phyloP scores from a whole-genome alignment of 1,140 invertebrate species.

The Procambarus clarkii region DNA sequence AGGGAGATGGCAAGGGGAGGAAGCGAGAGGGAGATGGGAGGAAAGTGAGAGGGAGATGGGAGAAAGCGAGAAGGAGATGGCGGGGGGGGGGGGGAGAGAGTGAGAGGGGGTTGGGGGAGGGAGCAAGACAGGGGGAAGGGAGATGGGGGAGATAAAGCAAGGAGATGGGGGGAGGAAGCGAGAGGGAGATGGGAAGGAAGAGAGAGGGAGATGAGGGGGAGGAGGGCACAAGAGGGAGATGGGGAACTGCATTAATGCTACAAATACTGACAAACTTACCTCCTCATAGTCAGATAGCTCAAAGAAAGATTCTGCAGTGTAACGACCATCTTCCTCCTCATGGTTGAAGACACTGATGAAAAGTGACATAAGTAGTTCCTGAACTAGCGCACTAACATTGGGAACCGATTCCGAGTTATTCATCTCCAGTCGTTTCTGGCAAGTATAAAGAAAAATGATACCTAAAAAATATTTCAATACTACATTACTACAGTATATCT shows the following conservation, averaged over 20 bases:
- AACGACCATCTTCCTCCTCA: slow-evolving; percentile 96
- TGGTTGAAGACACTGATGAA: slow-evolving; percentile 97
- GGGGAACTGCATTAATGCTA: neutral
- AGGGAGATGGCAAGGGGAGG: too few relatives aligned
- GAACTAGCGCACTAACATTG: slow-evolving; percentile 90
- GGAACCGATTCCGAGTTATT: slow-evolving; percentile 77
- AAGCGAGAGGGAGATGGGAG: too few relatives aligned
- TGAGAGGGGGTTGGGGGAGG: too few relatives aligned
- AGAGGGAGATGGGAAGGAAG: too few relatives aligned
- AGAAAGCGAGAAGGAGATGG: neutral
- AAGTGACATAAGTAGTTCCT: slow-evolving; percentile 92
- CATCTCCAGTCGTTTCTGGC: slow-evolving; percentile 69
- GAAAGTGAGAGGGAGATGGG: neutral
- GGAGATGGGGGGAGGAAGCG: too few relatives aligned
- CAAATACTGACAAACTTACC: slow-evolving; percentile 73
- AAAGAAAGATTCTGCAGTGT: slow-evolving; percentile 96
- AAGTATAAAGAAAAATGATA: neutral
- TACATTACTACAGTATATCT: too few relatives aligned
- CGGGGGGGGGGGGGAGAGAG: neutral
- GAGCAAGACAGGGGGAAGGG: too few relatives aligned
- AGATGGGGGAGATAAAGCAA: too few relatives aligned
- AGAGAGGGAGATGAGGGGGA: too few relatives aligned
- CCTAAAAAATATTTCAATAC: neutral
- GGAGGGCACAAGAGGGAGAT: too few relatives aligned
- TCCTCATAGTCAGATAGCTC: slow-evolving; percentile 94